Conservation (phyloP, 2,113 vertebrate species). For the Thalassarche chlororhynchos region DNA sequence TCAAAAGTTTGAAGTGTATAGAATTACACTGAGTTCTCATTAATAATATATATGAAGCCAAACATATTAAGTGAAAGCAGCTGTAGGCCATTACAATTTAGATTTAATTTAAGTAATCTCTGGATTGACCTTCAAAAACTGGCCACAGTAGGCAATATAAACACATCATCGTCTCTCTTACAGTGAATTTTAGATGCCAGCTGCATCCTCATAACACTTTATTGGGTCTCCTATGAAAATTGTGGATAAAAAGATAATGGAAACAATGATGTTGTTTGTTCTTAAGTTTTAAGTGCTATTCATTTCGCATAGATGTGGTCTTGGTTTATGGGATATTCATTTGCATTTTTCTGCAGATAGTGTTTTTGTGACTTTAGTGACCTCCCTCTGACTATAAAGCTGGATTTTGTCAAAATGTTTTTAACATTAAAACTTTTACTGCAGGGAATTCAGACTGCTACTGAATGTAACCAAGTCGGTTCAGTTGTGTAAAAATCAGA, state of each 20-base stretch:
- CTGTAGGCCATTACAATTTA: neutral
- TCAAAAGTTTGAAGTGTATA: neutral
- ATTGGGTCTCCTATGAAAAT: conserved; percentile 52
- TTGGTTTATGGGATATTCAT: conserved; percentile 44
- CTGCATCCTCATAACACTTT: conserved; percentile 40
- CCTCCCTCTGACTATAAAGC: conserved; percentile 8
- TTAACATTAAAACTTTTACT: conserved; percentile 7
- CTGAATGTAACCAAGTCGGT: neutral
- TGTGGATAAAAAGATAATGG: conserved; percentile 25
- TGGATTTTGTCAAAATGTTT: conserved; percentile 41
- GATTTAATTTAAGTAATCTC: conserved; percentile 35
- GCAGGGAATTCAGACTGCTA: neutral
- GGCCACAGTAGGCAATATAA: neutral
- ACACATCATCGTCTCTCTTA: neutral
- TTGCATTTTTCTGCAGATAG: conserved; percentile 28
- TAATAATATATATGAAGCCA: neutral
- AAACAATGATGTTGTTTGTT: conserved; percentile 39
- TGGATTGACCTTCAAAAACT: conserved; percentile 38
- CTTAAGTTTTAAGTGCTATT: conserved; percentile 49
- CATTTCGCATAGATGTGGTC: conserved; percentile 33
- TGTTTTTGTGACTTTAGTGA: conserved; percentile 40
- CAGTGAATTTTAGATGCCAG: conserved; percentile 34
- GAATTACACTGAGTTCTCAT: neutral
- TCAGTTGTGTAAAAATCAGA: neutral
- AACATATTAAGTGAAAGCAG: neutral